These are phyloP conservation scores for Pseudochromis fuscus DNA, from an alignment of 2,797 vertebrate species.

Conservation along the genomic window DNA sequence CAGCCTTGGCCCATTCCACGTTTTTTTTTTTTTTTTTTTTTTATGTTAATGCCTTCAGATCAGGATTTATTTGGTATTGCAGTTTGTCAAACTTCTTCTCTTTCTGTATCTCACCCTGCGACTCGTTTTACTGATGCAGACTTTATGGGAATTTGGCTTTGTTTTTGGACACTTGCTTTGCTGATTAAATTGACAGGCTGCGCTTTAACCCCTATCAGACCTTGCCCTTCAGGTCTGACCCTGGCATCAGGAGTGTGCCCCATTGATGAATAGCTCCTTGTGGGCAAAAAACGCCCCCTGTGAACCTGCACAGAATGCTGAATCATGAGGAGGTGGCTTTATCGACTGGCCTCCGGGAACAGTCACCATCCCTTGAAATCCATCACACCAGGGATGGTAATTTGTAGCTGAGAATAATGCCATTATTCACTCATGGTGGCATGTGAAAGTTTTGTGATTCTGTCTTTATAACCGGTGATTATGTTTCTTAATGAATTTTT, in stretches of 20 bases:
- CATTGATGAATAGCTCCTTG: constrained; percentile 58
- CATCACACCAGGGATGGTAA: constrained; percentile 38
- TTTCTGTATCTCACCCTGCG: background rate
- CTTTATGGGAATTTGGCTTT: constrained; percentile 25
- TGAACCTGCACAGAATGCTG: constrained; percentile 64
- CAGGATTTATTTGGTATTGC: constrained; percentile 13
- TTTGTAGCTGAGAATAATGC: constrained; percentile 35
- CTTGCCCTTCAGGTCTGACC: constrained; percentile 50
- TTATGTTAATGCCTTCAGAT: constrained; percentile 27
- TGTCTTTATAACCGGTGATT: background rate
- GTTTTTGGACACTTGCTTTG: constrained; percentile 21
- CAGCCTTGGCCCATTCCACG: constrained; percentile 2
- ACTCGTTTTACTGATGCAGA: constrained; percentile 28
- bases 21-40: too few species aligned
- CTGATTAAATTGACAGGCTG: constrained; percentile 25
- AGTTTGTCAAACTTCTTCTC: constrained; percentile 5
- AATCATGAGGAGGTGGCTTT: constrained; percentile 57
- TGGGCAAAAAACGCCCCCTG: constrained; percentile 25
- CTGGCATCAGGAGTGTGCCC: constrained; percentile 46
- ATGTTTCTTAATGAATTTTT: background rate
- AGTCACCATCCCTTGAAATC: constrained; percentile 38
- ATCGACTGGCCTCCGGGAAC: constrained; percentile 58
- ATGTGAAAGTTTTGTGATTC: constrained; percentile 22
- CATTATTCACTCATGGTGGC: constrained; percentile 33
- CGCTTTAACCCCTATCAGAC: constrained; percentile 49